Evolutionary conservation across 35 echinoderm and acorn worm genomes (phyloP), one percentile per base, ranked within the genome.

Genomic region (Anneissia japonica): DNA sequence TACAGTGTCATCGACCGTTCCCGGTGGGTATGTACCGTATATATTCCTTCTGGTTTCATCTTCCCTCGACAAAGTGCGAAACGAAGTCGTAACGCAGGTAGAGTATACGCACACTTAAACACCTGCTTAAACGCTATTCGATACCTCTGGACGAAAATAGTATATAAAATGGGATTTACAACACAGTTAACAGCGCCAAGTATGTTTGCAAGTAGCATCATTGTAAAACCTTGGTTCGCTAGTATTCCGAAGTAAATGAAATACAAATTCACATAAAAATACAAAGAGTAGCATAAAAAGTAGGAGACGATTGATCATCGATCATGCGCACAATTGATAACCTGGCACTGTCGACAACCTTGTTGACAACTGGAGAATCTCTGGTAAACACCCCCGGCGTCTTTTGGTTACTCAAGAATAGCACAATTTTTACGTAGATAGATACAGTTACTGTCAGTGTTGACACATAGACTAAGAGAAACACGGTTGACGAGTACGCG

Each of bases 191-290:
- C 31, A 0, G 91, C 95, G 2, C 95, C 95, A 23, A 93, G 80
- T 72, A 84, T 86, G 36, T 93, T 97, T 12, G 91, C 95, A 30
- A 97, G 36, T 3, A 91, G 46, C 1, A 97, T 76, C 16, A 93
- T 23, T 9, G 80, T 81, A 23, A 97, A 80, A 0, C 95, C 95
- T 32, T 91, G 86, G 77, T 41, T 84, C 17, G 73, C 75, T 10
- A 84, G 83, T 46, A 93, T 77, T 36, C 95, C 95, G 32, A 93
- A 97, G 41, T 97, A 97, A 19, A 93, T 77, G 41, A 90, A 87
- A 72, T 93, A 97, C 45, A 93, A 76, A 74, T 93, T 93, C 6
- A 93, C 88, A 73, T 97, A 97, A 41, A 97, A 97, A 45, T 97
- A 97, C 72, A 91, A 77, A 17, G 91, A 93, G 37, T 97, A 97